Conservation (phyloP, 2,113 vertebrate species). For the Ranitomeya variabilis region DNA sequence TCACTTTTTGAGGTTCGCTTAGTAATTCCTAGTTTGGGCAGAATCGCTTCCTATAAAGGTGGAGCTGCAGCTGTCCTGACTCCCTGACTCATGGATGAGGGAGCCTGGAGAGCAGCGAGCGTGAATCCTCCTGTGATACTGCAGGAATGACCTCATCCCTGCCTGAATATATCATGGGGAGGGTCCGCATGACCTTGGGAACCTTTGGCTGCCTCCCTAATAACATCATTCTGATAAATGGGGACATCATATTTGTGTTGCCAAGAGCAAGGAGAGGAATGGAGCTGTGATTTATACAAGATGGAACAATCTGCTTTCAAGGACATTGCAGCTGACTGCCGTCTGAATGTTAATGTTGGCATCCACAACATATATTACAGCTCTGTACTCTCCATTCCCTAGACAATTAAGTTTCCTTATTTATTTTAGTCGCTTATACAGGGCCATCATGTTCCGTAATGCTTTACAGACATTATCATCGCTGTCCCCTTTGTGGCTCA, state of each 20-base stretch:
- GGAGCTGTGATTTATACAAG: conserved; percentile 12
- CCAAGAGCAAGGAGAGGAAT: conserved; percentile 14
- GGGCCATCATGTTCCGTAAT: no score
- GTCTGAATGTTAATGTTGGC: not conserved
- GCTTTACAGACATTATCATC: no score
- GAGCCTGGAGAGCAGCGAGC: not conserved
- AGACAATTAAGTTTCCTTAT: no score
- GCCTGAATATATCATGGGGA: conserved; percentile 16
- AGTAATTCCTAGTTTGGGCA: not conserved
- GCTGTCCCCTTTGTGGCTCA: no score
- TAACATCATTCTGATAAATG: conserved; percentile 8
- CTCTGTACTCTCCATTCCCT: not conserved
- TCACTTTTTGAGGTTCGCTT: no score
- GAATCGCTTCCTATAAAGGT: not conserved
- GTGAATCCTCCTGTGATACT: conserved; percentile 1
- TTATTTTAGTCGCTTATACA: no score
- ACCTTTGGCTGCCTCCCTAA: conserved; percentile 19
- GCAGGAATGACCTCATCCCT: conserved; percentile 37
- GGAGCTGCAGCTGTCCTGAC: conserved; percentile 27
- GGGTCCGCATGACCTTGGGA: conserved; percentile 29
- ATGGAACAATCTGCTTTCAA: not conserved
- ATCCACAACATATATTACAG: not conserved
- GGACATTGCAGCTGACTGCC: not conserved
- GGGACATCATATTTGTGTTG: conserved; percentile 27
- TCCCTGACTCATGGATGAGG: conserved; percentile 10